phyloP scores from a whole-genome alignment of 2,888 invertebrate genomes.

The Lithophane semibrunnea region DNA sequence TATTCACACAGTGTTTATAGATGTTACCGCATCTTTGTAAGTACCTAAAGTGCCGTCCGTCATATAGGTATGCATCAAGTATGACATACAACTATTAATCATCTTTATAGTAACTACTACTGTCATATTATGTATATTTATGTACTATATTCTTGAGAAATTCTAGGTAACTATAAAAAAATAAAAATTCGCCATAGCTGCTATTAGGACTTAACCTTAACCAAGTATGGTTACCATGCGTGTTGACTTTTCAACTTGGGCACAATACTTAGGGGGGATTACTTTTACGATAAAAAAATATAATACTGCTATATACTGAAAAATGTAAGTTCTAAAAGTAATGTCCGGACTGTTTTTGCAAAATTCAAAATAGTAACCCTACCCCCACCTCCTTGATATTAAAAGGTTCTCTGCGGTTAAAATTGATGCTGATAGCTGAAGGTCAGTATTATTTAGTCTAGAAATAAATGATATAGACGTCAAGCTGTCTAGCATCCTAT shows the following conservation, averaged over 20 bases:
- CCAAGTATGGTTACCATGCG: no score
- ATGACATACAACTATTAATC: constrained; percentile 45
- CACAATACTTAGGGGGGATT: background rate
- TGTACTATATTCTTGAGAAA: no score
- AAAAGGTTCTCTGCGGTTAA: background rate
- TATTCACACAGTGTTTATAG: constrained; percentile 26
- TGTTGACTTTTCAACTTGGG: no score
- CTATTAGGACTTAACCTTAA: background rate
- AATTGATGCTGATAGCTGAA: background rate
- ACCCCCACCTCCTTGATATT: background rate
- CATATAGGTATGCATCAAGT: constrained; percentile 22
- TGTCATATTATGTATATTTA: constrained; percentile 1
- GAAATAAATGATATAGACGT: background rate
- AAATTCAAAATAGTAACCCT: background rate
- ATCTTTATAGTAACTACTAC: constrained; percentile 10
- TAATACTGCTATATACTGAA: no score
- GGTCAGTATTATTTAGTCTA: background rate
- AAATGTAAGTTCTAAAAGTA: background rate
- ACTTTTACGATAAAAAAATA: no score
- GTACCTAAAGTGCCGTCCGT: background rate
- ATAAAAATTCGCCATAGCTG: background rate
- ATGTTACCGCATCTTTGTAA: constrained; percentile 14
- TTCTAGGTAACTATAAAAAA: no score
- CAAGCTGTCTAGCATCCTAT: background rate
- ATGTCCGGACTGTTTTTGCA: background rate